Evolutionary conservation across 1,140 invertebrate genomes (phyloP), one percentile per base, ranked within the genome.

Genomic region (Aleiodes sp.): DNA sequence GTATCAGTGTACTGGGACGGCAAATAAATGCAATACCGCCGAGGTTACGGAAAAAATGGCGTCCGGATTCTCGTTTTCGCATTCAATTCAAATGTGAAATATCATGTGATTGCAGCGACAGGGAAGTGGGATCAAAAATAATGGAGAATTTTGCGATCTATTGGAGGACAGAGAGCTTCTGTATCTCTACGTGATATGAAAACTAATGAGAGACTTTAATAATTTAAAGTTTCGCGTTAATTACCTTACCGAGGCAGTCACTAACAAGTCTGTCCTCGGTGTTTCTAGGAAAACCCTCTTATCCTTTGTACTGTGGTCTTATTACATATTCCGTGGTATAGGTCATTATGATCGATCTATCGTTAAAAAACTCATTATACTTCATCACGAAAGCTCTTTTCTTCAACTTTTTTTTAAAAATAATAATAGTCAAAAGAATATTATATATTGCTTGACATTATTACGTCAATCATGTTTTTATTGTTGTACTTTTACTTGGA

Each of bases 181-280:
- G 68, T 43, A 31, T 28, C 43, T 52, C 62, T 65, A 73, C 72
- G 72, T 73, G 69, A 71, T 70, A 65, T 24, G 63, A 29, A 35
- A 67, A 70, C 69, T 73, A 71, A 73, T 62, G 72, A 73, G 70
- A 65, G 72, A 68, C 72, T 73, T 73, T 68, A 70, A 73, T 73
- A 73, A 73, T 73, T 69, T 70, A 61, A 73, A 71, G 69, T 73
- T 73, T 73, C 43, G 57, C 69, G 62, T 71, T 73, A 73, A 73
- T 73, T 73, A 73, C 61, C 64, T 72, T 60, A 60, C 43, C 31
- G 60, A 72, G 62, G 43, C 46, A 41, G 33, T 26, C 43, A 41
- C 21, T 39, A 33, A 62, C 46, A 56, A 56, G 46, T 26, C 68
- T 37, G 10, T 33, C 26, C 26, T 65, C 52, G 43, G 24, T 9